Evolutionary conservation across 2,888 invertebrate species (phyloP).

Genomic region (Agrochola circellaris): DNA sequence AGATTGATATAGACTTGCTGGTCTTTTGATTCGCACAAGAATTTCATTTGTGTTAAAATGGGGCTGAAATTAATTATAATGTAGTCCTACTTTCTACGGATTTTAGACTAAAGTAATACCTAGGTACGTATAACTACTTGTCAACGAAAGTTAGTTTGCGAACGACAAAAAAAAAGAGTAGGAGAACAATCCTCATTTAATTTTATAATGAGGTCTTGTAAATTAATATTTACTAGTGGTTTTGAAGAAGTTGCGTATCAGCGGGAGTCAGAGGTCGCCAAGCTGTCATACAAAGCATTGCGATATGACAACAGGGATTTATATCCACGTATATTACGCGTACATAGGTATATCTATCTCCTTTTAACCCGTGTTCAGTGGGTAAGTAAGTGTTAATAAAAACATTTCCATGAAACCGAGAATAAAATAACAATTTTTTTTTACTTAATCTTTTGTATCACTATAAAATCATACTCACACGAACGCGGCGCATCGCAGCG

Average conservation of each 20-base stretch:
- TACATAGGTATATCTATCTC: too few relatives aligned
- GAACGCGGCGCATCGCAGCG: constrained; percentile 99
- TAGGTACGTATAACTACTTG: not conserved
- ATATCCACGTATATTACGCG: not conserved
- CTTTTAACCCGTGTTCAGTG: not conserved
- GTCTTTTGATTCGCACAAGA: not conserved
- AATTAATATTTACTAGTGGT: not conserved
- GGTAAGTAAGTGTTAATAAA: not conserved
- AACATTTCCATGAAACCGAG: not conserved
- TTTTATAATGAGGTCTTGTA: not conserved
- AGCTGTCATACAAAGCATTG: not conserved
- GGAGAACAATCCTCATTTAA: not conserved
- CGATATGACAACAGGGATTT: too few relatives aligned
- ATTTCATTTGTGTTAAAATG: constrained; percentile 5
- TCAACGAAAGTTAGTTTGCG: not conserved
- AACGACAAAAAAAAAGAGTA: not conserved
- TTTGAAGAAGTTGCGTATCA: not conserved
- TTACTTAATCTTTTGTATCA: not conserved
- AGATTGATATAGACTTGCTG: constrained; percentile 20
- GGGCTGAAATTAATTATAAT: not conserved
- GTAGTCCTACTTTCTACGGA: not conserved
- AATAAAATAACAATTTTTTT: not conserved
- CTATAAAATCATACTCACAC: constrained; percentile 92
- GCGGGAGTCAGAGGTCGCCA: not conserved
- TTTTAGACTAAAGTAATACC: not conserved